Evolutionary conservation across 1,140 invertebrate species (phyloP).

Genomic region (Bradynema listronoti): DNA sequence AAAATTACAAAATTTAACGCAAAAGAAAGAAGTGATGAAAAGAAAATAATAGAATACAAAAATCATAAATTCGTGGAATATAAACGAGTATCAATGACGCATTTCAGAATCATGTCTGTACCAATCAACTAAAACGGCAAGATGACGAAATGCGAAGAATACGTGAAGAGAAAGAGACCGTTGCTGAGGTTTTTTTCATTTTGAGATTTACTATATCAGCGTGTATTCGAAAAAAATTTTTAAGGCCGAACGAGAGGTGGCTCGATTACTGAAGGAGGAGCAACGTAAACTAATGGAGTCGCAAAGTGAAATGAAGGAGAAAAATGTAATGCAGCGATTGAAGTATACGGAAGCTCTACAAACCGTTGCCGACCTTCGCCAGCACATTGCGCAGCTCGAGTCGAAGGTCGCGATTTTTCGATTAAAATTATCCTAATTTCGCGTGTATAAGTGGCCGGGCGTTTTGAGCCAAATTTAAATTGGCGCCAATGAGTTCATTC

Average conservation of each 20-base stretch:
- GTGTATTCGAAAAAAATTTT: slow-evolving; percentile 49
- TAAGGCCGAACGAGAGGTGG: slow-evolving; percentile 69
- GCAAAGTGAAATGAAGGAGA: slow-evolving; percentile 80
- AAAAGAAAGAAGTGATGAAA: too few species aligned
- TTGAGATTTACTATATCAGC: neutral
- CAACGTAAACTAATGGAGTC: slow-evolving; percentile 78
- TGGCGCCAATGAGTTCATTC: too few species aligned
- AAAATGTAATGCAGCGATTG: slow-evolving; percentile 84
- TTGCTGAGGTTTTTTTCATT: slow-evolving; percentile 44
- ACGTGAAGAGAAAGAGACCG: slow-evolving; percentile 70
- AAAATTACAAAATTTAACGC: too few species aligned
- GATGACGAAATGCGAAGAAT: slow-evolving; percentile 83
- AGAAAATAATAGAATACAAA: too few species aligned
- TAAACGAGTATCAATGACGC: too few species aligned
- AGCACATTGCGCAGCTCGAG: slow-evolving; percentile 86
- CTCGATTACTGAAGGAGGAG: slow-evolving; percentile 73
- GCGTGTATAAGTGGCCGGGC: too few species aligned
- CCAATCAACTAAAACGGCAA: slow-evolving; percentile 82
- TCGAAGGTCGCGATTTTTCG: slow-evolving; percentile 67
- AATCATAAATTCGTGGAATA: too few species aligned
- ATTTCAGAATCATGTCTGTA: slow-evolving; percentile 77
- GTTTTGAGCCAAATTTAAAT: too few species aligned
- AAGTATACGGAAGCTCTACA: slow-evolving; percentile 87
- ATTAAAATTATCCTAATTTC: too few species aligned
- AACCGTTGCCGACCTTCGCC: slow-evolving; percentile 82